These are phyloP conservation scores for Agrilus biguttatus DNA, from an alignment of 2,888 invertebrate species.

Conservation along the genomic window DNA sequence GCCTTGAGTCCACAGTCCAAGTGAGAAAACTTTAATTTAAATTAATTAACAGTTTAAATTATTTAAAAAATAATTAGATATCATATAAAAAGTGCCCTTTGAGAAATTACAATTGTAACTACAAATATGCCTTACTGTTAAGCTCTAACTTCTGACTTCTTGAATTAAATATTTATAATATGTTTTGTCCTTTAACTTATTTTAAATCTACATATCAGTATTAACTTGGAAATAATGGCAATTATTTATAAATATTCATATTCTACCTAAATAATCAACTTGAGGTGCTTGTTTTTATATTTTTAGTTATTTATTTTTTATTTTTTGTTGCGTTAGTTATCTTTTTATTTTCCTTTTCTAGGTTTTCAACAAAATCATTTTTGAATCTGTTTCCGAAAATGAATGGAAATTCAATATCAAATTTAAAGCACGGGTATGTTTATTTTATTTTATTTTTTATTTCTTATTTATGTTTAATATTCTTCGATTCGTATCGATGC, in stretches of 20 bases:
- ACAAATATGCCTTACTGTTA: no score
- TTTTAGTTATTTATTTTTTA: slow-evolving; percentile 12
- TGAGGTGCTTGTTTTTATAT: no score
- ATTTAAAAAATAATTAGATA: no score
- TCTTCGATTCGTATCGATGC: not conserved
- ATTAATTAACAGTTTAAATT: slow-evolving; percentile 6
- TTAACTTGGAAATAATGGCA: no score
- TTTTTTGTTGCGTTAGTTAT: slow-evolving; percentile 15
- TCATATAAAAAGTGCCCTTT: no score
- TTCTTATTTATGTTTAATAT: not conserved
- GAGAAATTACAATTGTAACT: no score
- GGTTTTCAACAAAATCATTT: slow-evolving; percentile 58
- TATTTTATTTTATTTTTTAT: slow-evolving; percentile 12
- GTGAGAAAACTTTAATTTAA: slow-evolving; percentile 14
- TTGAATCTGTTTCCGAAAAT: slow-evolving; percentile 54
- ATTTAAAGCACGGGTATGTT: slow-evolving; percentile 58
- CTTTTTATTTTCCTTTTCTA: slow-evolving; percentile 32
- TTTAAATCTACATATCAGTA: no score
- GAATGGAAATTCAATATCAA: slow-evolving; percentile 40
- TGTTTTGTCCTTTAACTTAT: no score
- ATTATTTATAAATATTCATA: no score
- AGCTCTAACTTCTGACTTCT: no score
- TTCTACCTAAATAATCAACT: no score
- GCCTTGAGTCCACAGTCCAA: slow-evolving; percentile 33
- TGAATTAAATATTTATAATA: no score